These are phyloP conservation scores for Drosophila percnosoma DNA, from an alignment of 2,888 invertebrate species.

Conservation along the genomic window DNA sequence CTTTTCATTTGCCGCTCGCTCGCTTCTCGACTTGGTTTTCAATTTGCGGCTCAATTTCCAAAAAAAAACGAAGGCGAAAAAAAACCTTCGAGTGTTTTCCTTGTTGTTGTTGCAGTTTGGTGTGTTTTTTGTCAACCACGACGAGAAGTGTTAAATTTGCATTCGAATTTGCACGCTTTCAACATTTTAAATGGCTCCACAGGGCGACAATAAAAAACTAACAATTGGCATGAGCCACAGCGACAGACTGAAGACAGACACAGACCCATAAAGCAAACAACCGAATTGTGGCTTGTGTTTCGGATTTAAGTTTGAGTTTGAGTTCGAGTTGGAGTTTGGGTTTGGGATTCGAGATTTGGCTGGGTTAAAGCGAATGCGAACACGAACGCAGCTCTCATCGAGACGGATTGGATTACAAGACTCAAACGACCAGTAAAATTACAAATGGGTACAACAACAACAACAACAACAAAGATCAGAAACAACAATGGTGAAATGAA, in stretches of 20 bases:
- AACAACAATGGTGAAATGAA: conserved; percentile 44
- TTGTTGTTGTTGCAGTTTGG: conserved; percentile 22
- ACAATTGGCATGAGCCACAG: conserved; percentile 74
- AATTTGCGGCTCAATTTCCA: conserved; percentile 73
- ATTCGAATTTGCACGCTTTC: conserved; percentile 78
- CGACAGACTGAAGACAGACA: conserved; percentile 23
- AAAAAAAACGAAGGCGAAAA: conserved; percentile 30
- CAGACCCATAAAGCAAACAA: conserved; percentile 22
- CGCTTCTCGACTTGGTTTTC: conserved; percentile 73
- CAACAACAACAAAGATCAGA: conserved; percentile 15
- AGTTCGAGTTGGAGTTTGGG: background rate
- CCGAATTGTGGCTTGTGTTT: conserved; percentile 1
- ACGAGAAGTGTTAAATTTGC: conserved; percentile 76
- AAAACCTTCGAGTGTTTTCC: conserved; percentile 51
- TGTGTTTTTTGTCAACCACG: conserved; percentile 51
- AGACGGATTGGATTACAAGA: conserved; percentile 65
- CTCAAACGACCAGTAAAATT: conserved; percentile 56
- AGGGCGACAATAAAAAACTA: conserved; percentile 56
- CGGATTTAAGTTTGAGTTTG: background rate
- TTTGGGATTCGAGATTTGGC: conserved; percentile 21
- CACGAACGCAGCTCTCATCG: conserved; percentile 37
- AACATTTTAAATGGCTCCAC: conserved; percentile 63
- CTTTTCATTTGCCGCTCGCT: conserved; percentile 63
- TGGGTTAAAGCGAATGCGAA: conserved; percentile 27
- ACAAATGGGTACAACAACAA: conserved; percentile 62